phyloP scores from a whole-genome alignment of 2,113 vertebrate species.

The Thamnaconus septentrionalis region DNA sequence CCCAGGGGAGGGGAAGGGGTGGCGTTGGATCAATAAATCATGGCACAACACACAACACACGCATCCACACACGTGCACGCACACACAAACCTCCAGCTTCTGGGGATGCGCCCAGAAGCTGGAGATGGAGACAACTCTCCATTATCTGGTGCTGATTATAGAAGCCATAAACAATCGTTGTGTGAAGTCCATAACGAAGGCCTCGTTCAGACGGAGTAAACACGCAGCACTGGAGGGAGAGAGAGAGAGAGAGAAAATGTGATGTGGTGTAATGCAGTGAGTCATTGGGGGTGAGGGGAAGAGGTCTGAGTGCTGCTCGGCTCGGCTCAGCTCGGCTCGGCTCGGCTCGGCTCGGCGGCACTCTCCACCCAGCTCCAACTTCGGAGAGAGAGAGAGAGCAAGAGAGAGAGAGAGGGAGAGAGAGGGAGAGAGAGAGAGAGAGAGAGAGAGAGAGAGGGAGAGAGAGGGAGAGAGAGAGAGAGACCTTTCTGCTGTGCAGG shows the following conservation, averaged over 20 bases:
- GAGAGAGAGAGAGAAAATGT: constrained; percentile 72
- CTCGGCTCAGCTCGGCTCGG: constrained; percentile 33
- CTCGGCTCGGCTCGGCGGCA: constrained; percentile 48
- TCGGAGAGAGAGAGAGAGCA: not conserved
- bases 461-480: constrained; percentile 34
- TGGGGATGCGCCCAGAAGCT: constrained; percentile 40
- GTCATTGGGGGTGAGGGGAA: constrained; percentile 39
- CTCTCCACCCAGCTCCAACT: constrained; percentile 60
- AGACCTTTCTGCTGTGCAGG: constrained; percentile 67
- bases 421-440: constrained; percentile 26
- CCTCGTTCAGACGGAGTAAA: constrained; percentile 66
- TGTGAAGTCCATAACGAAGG: constrained; percentile 66
- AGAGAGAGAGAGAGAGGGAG: constrained; percentile 20
- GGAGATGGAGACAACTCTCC: constrained; percentile 42
- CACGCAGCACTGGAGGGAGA: constrained; percentile 54
- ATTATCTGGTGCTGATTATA: constrained; percentile 71
- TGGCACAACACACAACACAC: constrained; percentile 5
- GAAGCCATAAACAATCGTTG: constrained; percentile 67
- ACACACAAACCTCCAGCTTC: constrained; percentile 27
- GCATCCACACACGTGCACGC: too few species aligned
- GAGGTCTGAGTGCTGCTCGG: constrained; percentile 63
- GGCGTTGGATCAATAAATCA: constrained; percentile 16
- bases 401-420: not conserved
- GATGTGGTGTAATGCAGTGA: constrained; percentile 52
- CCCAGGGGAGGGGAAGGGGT: not conserved